Conservation (phyloP, 2,113 vertebrate species). For the Hydrochoerus hydrochaeris region DNA sequence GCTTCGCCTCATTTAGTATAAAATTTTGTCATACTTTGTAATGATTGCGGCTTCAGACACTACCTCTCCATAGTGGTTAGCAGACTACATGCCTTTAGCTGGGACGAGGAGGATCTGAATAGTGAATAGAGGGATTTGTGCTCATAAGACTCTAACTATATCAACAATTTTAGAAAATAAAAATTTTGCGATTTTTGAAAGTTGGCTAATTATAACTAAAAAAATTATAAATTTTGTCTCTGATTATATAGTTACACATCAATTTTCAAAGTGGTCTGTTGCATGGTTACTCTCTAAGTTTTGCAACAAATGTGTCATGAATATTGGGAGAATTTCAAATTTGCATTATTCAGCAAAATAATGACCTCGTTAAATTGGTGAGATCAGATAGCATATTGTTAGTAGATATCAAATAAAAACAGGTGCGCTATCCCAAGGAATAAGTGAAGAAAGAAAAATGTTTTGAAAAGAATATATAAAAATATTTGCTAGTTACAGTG, state of each 20-base stretch:
- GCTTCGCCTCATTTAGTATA: not conserved
- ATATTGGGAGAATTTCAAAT: slow-evolving; percentile 27
- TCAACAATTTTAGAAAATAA: not conserved
- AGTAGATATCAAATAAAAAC: not conserved
- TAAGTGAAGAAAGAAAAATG: slow-evolving; percentile 46
- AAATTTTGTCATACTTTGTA: slow-evolving; percentile 61
- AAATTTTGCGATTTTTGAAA: slow-evolving; percentile 53
- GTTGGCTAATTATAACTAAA: slow-evolving; percentile 37
- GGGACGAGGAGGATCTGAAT: slow-evolving; percentile 27
- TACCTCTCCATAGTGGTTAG: slow-evolving; percentile 27
- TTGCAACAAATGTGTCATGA: not conserved
- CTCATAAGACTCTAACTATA: not conserved
- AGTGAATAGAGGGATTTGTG: slow-evolving; percentile 30
- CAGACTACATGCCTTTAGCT: slow-evolving; percentile 25
- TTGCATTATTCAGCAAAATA: slow-evolving; percentile 4
- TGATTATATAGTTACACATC: slow-evolving; percentile 4
- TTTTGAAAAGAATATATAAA: slow-evolving; percentile 17
- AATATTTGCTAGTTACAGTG: not conserved
- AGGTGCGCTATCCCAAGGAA: not conserved
- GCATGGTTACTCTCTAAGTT: not conserved
- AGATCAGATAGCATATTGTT: not conserved
- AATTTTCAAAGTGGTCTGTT: not conserved
- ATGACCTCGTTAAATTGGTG: not conserved
- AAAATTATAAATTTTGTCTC: not conserved
- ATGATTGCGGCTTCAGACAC: slow-evolving; percentile 28